A percentile compares a stretch with the other conserved stretches of the same genome.
These are phyloP conservation scores for Drosophila paulistorum DNA, from an alignment of 1,140 invertebrate species.

Conservation along the genomic window DNA sequence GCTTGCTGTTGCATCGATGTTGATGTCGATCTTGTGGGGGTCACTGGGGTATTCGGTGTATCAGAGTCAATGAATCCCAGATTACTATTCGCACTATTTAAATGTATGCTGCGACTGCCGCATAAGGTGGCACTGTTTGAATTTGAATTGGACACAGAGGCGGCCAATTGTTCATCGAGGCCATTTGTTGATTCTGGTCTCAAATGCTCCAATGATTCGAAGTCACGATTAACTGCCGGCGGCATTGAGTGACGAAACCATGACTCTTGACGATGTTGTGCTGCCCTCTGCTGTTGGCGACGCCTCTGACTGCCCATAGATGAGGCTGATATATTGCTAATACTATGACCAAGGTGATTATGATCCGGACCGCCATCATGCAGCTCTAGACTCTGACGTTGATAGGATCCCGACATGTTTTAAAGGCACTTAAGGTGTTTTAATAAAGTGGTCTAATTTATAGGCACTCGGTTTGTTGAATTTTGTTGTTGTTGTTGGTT, in stretches of 20 bases:
- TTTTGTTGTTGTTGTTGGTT: too few species aligned
- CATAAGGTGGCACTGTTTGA: slow-evolving; percentile 39
- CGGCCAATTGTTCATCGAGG: slow-evolving; percentile 70
- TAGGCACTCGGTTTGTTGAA: slow-evolving; percentile 35
- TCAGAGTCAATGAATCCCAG: slow-evolving; percentile 78
- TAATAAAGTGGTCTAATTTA: slow-evolving; percentile 25
- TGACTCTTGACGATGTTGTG: slow-evolving; percentile 70
- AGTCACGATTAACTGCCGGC: slow-evolving; percentile 70
- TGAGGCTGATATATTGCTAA: slow-evolving; percentile 34
- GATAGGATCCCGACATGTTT: slow-evolving; percentile 53
- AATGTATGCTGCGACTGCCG: slow-evolving; percentile 66
- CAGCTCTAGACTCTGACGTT: slow-evolving; percentile 67
- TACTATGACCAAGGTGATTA: slow-evolving; percentile 29
- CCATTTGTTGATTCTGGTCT: slow-evolving; percentile 56
- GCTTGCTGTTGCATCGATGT: slow-evolving; percentile 32
- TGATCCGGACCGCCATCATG: slow-evolving; percentile 37
- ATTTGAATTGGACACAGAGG: slow-evolving; percentile 53
- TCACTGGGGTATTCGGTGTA: slow-evolving; percentile 70
- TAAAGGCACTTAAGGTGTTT: slow-evolving; percentile 52
- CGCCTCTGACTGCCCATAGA: slow-evolving; percentile 50
- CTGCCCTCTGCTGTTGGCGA: slow-evolving; percentile 64
- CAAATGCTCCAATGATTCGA: slow-evolving; percentile 72
- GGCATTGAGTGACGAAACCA: slow-evolving; percentile 80
- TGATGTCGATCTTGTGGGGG: slow-evolving; percentile 40
- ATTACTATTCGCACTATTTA: slow-evolving; percentile 79